Evolutionary conservation across 2,113 vertebrate species (phyloP).

Genomic region (Siniperca chuatsi): DNA sequence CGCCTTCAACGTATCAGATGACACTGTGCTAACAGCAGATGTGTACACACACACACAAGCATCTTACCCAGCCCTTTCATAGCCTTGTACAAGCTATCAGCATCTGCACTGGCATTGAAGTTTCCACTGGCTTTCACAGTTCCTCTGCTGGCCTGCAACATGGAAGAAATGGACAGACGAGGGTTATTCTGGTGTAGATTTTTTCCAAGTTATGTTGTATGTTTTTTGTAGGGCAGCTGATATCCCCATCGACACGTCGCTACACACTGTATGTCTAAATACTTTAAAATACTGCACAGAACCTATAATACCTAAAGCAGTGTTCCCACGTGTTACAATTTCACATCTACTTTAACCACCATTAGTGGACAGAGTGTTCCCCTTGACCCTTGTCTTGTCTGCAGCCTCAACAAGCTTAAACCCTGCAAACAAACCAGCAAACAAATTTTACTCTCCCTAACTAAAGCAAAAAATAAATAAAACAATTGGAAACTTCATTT

Average conservation of each 20-base stretch:
- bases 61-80: constrained; percentile 96
- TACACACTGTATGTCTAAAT: neutral
- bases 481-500: no score
- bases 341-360: neutral
- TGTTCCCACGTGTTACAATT: neutral
- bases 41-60: neutral
- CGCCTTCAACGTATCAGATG: constrained; percentile 7
- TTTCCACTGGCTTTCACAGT: constrained; percentile 86
- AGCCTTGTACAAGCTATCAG: constrained; percentile 90
- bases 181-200: neutral
- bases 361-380: neutral
- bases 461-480: neutral
- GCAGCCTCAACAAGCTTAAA: neutral
- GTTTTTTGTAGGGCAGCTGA: neutral
- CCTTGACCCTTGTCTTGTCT: neutral
- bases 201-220: neutral
- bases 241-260: neutral
- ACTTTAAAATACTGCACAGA: neutral
- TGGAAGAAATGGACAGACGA: constrained; percentile 9
- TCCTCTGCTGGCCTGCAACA: constrained; percentile 85
- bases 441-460: neutral
- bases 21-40: neutral
- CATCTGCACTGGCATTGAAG: constrained; percentile 91
- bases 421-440: neutral
- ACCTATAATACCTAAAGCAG: neutral